These are phyloP conservation scores for Drosophila pruinosa DNA, from an alignment of 1,140 invertebrate species.

Conservation along the genomic window DNA sequence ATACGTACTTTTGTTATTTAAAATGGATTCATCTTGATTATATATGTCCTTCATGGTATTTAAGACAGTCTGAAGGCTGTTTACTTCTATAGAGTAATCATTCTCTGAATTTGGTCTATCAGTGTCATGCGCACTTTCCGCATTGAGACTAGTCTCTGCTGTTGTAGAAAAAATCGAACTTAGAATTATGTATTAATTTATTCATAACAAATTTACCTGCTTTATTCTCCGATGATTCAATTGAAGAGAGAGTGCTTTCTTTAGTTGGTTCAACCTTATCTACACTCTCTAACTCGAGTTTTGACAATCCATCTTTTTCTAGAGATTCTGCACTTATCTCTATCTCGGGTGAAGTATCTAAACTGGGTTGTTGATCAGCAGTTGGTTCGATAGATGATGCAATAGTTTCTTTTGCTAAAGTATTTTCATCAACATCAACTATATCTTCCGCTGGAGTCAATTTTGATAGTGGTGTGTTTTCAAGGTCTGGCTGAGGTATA, in stretches of 20 bases:
- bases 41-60: background rate
- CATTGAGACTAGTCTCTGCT: background rate
- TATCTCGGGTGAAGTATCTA: background rate
- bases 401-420: background rate
- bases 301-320: too few relatives aligned
- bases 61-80: slow-evolving; percentile 19
- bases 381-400: background rate
- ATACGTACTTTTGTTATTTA: background rate
- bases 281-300: background rate
- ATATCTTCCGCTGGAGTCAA: background rate
- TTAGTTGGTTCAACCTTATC: background rate
- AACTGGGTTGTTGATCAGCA: background rate
- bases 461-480: background rate
- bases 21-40: background rate
- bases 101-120: background rate
- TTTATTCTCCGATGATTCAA: background rate
- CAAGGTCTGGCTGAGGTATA: background rate
- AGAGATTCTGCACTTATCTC: background rate
- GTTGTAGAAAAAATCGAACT: background rate
- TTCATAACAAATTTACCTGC: background rate
- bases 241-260: background rate
- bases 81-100: background rate
- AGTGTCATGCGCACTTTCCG: background rate
- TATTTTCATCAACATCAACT: background rate
- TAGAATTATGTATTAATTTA: background rate